phyloP scores from a whole-genome alignment of 2,888 invertebrate genomes.

The Drosophila melanosoma region DNA sequence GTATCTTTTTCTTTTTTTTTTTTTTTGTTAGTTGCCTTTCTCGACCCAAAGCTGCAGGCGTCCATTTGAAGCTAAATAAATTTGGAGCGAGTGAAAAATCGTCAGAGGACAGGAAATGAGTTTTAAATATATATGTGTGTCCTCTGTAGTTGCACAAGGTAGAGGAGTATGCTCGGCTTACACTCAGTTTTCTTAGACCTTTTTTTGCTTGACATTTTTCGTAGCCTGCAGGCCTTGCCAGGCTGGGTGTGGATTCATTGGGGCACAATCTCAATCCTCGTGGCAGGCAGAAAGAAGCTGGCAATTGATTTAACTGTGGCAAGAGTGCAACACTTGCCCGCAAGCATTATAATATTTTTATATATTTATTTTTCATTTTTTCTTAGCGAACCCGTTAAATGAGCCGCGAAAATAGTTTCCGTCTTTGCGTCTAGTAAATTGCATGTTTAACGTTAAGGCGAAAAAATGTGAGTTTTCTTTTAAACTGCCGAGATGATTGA shows the following conservation, averaged over 20 bases:
- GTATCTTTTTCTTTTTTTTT: conserved; percentile 3
- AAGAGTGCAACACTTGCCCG: conserved; percentile 54
- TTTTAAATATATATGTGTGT: conserved; percentile 41
- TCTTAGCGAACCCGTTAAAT: conserved; percentile 69
- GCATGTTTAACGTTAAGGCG: conserved; percentile 18
- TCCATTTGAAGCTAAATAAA: conserved; percentile 42
- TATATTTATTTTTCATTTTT: conserved; percentile 38
- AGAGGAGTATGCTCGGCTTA: background rate
- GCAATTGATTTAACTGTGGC: conserved; percentile 71
- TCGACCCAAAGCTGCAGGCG: conserved; percentile 71
- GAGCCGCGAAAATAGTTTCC: conserved; percentile 81
- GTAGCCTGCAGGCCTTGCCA: conserved; percentile 51
- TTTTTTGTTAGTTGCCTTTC: conserved; percentile 2
- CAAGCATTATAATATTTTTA: conserved; percentile 55
- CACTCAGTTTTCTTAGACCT: background rate
- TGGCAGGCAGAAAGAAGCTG: conserved; percentile 27
- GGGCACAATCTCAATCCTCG: conserved; percentile 49
- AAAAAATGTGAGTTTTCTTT: conserved; percentile 26
- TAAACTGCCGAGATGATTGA: conserved; percentile 22
- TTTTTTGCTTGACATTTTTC: conserved; percentile 11
- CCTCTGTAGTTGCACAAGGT: background rate
- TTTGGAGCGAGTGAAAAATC: conserved; percentile 46
- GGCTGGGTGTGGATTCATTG: conserved; percentile 45
- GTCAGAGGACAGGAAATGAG: conserved; percentile 62
- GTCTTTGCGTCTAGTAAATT: conserved; percentile 61